A percentile compares a stretch with the other conserved stretches of the same genome.
Evolutionary conservation across 2,113 vertebrate genomes (phyloP).

Genomic region (Pachyramphus minor): DNA sequence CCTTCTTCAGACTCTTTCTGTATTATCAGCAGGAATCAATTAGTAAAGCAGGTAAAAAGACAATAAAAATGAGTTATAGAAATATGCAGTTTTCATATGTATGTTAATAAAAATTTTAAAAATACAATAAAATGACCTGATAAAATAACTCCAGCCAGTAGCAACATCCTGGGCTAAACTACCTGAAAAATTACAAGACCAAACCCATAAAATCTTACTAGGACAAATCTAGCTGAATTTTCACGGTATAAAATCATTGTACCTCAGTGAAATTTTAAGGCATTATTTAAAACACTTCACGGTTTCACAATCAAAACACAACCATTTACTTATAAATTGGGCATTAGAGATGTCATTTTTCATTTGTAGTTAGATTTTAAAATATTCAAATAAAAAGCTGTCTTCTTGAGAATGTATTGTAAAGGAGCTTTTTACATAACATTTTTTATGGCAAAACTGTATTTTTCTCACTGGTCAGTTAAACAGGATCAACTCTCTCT

Average conservation of each 20-base stretch:
- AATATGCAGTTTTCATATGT: background rate
- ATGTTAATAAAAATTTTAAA: background rate
- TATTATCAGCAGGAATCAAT: constrained; percentile 60
- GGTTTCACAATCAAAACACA: background rate
- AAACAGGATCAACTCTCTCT: background rate
- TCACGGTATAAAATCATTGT: background rate
- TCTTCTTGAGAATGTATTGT: background rate
- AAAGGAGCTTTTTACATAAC: background rate
- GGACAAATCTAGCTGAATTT: background rate
- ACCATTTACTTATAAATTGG: background rate
- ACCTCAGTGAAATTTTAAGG: background rate
- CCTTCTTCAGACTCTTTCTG: constrained; percentile 96
- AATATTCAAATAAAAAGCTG: background rate
- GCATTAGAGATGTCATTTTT: background rate
- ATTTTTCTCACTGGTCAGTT: background rate
- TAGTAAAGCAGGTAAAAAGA: constrained; percentile 60
- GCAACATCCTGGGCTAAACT: background rate
- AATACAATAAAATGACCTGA: background rate
- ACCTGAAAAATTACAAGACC: background rate
- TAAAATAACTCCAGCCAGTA: background rate
- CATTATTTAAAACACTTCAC: background rate
- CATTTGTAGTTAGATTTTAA: background rate
- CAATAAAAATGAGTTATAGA: constrained; percentile 47
- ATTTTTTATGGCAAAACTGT: background rate
- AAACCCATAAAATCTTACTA: background rate